Evolutionary conservation across 2,888 invertebrate genomes (phyloP).

Genomic region (Exephanes ischioxanthus): DNA sequence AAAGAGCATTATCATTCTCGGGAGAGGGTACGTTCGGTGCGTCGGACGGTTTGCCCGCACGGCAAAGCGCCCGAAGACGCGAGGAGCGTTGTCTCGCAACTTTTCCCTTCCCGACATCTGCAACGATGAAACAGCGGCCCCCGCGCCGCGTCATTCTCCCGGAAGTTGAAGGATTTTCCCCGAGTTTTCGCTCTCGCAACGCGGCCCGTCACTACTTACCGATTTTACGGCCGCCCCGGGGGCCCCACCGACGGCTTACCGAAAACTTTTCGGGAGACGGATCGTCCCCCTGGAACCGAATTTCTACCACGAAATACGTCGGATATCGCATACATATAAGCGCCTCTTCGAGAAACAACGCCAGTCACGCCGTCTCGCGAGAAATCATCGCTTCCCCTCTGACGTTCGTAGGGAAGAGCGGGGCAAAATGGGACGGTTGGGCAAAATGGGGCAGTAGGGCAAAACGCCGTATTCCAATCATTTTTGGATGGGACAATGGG

Average conservation of each 20-base stretch:
- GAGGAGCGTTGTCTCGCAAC: conserved; percentile 30
- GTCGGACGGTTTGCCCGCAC: not conserved
- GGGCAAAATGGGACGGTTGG: no score
- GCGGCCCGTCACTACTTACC: conserved; percentile 57
- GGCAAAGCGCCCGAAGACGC: not conserved
- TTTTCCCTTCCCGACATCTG: conserved; percentile 43
- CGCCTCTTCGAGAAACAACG: conserved; percentile 35
- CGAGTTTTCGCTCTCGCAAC: conserved; percentile 27
- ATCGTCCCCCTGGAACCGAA: conserved; percentile 69
- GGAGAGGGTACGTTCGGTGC: not conserved
- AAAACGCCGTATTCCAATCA: no score
- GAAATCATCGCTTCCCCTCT: conserved; percentile 52
- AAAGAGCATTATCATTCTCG: conserved; percentile 1
- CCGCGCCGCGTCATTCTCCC: conserved; percentile 21
- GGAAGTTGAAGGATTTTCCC: conserved; percentile 48
- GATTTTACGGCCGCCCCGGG: conserved; percentile 57
- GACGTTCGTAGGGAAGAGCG: no score
- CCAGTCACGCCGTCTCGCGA: conserved; percentile 36
- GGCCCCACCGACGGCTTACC: conserved; percentile 50
- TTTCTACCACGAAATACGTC: conserved; percentile 55
- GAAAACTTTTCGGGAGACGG: conserved; percentile 68
- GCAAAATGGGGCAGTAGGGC: no score
- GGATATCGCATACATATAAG: conserved; percentile 45
- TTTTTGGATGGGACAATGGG: no score
- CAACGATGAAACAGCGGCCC: conserved; percentile 34